phyloP scores from a whole-genome alignment of 2,113 vertebrate species.

The Prunella fulvescens region DNA sequence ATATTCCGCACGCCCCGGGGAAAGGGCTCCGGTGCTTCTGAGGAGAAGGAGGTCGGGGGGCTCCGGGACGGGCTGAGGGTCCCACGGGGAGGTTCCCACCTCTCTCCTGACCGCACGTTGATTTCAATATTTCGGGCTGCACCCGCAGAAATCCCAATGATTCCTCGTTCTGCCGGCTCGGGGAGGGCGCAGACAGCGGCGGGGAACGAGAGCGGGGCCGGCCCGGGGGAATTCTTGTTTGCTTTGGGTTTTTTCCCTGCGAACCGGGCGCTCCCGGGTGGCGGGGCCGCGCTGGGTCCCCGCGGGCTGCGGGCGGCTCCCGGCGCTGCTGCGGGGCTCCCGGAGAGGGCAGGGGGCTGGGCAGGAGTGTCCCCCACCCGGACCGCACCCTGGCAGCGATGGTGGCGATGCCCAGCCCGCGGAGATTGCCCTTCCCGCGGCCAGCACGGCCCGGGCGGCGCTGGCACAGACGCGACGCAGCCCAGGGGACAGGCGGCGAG shows the following conservation, averaged over 20 bases:
- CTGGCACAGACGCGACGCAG: neutral
- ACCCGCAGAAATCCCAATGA: fast-evolving
- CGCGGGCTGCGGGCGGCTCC: too few species aligned
- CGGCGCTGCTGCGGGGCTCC: neutral
- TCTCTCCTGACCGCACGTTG: neutral
- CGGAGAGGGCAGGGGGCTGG: neutral
- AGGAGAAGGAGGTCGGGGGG: neutral
- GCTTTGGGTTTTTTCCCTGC: neutral
- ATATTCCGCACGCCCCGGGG: neutral
- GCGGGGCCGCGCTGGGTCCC: neutral
- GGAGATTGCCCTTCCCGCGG: neutral
- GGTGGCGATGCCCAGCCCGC: fast-evolving
- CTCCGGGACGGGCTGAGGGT: neutral
- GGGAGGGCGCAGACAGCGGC: neutral
- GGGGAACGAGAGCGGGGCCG: neutral
- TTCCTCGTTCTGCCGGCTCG: fast-evolving
- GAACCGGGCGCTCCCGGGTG: neutral
- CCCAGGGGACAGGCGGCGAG: neutral
- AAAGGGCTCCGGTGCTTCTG: too few species aligned
- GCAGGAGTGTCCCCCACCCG: fast-evolving
- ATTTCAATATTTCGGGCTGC: neutral
- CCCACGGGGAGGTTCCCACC: neutral
- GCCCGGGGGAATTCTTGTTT: fast-evolving
- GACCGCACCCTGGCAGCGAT: fast-evolving
- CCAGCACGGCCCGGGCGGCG: neutral